Evolutionary conservation across 2,797 vertebrate species (phyloP).

Genomic region (Oophaga sylvatica): DNA sequence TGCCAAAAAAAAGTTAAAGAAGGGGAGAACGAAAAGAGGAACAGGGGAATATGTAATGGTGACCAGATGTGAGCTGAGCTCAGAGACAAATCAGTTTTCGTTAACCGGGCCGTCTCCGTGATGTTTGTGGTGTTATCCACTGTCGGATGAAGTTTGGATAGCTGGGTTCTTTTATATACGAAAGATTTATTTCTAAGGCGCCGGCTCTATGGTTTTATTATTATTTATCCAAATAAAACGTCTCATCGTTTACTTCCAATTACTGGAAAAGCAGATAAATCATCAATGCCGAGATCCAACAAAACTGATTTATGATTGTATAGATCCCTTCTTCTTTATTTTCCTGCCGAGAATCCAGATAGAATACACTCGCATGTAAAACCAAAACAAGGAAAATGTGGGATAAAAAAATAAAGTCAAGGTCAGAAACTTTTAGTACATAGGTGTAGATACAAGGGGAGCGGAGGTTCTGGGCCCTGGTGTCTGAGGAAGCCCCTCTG

Average conservation of each 20-base stretch:
- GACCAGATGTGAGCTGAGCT: constrained; percentile 42
- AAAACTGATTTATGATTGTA: neutral
- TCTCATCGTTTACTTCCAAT: neutral
- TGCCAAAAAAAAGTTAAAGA: constrained; percentile 6
- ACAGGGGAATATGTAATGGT: constrained; percentile 46
- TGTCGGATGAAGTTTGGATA: neutral
- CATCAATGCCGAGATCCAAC: neutral
- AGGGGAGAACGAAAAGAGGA: constrained; percentile 16
- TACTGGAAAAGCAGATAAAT: neutral
- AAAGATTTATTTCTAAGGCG: constrained; percentile 10
- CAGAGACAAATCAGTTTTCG: constrained; percentile 41
- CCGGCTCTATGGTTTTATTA: neutral
- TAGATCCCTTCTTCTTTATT: neutral
- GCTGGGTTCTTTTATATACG: constrained; percentile 14
- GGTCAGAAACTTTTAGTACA: neutral
- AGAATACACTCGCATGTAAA: neutral
- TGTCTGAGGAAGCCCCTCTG: neutral
- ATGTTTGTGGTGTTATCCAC: constrained; percentile 33
- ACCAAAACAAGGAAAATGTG: neutral
- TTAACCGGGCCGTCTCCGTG: constrained; percentile 16
- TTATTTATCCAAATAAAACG: constrained; percentile 30
- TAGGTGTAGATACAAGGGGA: neutral
- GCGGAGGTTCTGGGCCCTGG: neutral
- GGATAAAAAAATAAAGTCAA: neutral
- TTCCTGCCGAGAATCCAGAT: neutral